These are phyloP conservation scores for Hydractinia symbiolongicarpus DNA, from an alignment of 30 jellyfish, hydroid and myxozoan genomes.

Conservation along the genomic window DNA sequence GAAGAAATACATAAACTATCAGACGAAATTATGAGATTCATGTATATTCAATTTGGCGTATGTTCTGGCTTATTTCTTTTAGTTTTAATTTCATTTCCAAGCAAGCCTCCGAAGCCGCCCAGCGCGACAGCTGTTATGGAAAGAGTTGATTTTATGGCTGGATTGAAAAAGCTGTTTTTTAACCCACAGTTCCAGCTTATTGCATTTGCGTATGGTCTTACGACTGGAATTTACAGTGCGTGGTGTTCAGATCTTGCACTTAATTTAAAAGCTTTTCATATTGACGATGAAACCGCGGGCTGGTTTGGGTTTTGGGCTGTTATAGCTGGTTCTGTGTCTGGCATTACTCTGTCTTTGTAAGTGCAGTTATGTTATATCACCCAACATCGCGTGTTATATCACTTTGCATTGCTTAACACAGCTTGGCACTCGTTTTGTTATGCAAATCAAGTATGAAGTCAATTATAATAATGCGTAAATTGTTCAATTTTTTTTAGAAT, in stretches of 20 bases:
- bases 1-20: slow-evolving; percentile 26
- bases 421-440: not conserved
- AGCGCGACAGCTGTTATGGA: slow-evolving; percentile 92
- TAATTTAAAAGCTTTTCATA: slow-evolving; percentile 62
- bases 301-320: slow-evolving; percentile 99
- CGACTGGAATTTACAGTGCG: slow-evolving; percentile 98
- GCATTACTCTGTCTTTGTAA: slow-evolving; percentile 84
- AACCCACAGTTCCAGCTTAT: slow-evolving; percentile 92
- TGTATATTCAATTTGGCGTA: slow-evolving; percentile 78
- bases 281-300: slow-evolving; percentile 78
- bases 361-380: slow-evolving; percentile 18
- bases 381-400: not conserved
- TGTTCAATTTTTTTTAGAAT: slow-evolving; percentile 40
- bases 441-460: not conserved
- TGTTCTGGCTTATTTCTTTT: slow-evolving; percentile 57
- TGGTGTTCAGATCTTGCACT: slow-evolving; percentile 99
- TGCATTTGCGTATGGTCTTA: slow-evolving; percentile 91
- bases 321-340: slow-evolving; percentile 95
- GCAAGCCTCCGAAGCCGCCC: slow-evolving; percentile 93
- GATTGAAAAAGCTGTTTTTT: slow-evolving; percentile 50
- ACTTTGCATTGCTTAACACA: not conserved
- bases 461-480: not conserved
- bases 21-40: slow-evolving; percentile 62
- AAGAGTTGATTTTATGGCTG: slow-evolving; percentile 66
- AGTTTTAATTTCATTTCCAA: slow-evolving; percentile 73